Evolutionary conservation across 2,113 vertebrate genomes (phyloP).

Genomic region (Synodontis membranacea): DNA sequence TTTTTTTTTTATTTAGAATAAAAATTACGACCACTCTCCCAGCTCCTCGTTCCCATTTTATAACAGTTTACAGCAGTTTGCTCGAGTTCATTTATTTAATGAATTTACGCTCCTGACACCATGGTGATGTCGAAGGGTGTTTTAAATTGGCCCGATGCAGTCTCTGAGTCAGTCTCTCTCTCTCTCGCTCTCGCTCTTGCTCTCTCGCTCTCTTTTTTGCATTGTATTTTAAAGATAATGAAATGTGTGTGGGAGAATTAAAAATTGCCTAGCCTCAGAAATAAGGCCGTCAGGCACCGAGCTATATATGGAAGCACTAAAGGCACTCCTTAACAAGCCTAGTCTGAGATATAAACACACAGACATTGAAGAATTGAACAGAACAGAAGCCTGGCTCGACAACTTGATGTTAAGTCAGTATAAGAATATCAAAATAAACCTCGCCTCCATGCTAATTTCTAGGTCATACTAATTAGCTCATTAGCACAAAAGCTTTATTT

Average conservation of each 20-base stretch:
- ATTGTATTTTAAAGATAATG: conserved; percentile 9
- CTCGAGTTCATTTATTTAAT: background rate
- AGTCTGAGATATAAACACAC: background rate
- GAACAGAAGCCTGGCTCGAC: background rate
- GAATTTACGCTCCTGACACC: background rate
- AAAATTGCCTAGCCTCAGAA: background rate
- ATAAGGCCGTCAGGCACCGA: background rate
- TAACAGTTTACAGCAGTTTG: background rate
- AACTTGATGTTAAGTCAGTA: background rate
- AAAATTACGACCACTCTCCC: background rate
- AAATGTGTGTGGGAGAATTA: conserved; percentile 9
- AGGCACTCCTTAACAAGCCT: background rate
- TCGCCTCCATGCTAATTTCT: background rate
- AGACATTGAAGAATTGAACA: background rate
- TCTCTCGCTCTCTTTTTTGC: background rate
- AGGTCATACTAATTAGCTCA: background rate
- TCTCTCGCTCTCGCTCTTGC: no score
- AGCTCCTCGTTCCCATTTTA: background rate
- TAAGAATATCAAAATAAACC: background rate
- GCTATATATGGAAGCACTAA: background rate
- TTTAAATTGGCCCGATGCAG: background rate
- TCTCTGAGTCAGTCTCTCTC: background rate
- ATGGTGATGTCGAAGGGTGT: background rate
- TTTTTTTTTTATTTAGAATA: background rate
- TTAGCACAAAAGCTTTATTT: background rate